phyloP scores from a whole-genome alignment of 2,888 invertebrate genomes.

The Polyommatus icarus region DNA sequence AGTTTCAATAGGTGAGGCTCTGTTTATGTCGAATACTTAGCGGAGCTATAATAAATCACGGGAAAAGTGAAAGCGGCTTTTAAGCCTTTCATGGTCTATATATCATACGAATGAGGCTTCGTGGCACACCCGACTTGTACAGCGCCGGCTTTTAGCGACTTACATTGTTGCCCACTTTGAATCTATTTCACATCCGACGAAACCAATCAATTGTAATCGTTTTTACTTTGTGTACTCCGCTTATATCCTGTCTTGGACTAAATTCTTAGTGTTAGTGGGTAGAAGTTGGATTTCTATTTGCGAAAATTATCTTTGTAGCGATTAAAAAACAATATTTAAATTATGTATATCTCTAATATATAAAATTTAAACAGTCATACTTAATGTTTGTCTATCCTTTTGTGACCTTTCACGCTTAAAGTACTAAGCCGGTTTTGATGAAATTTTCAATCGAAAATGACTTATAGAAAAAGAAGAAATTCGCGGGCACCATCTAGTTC shows the following conservation, averaged over 20 bases:
- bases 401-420: too few species aligned
- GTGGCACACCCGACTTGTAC: constrained; percentile 40
- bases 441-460: too few species aligned
- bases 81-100: constrained; percentile 63
- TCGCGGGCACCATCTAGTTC: too few species aligned
- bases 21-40: constrained; percentile 69
- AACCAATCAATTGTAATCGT: constrained; percentile 5
- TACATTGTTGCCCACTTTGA: constrained; percentile 22
- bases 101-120: constrained; percentile 63
- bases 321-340: neutral
- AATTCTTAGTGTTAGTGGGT: neutral
- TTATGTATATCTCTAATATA: too few species aligned
- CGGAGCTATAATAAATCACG: constrained; percentile 67
- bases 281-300: neutral
- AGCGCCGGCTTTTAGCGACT: constrained; percentile 37
- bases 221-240: neutral
- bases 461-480: too few species aligned
- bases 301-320: neutral
- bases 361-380: too few species aligned
- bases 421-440: too few species aligned
- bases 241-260: neutral
- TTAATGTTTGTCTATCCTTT: too few species aligned
- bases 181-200: constrained; percentile 1
- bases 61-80: constrained; percentile 63
- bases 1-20: constrained; percentile 62